Evolutionary conservation across 2,797 vertebrate species (phyloP), one percentile per base, ranked within the genome.

Genomic region (Smutsia gigantea): DNA sequence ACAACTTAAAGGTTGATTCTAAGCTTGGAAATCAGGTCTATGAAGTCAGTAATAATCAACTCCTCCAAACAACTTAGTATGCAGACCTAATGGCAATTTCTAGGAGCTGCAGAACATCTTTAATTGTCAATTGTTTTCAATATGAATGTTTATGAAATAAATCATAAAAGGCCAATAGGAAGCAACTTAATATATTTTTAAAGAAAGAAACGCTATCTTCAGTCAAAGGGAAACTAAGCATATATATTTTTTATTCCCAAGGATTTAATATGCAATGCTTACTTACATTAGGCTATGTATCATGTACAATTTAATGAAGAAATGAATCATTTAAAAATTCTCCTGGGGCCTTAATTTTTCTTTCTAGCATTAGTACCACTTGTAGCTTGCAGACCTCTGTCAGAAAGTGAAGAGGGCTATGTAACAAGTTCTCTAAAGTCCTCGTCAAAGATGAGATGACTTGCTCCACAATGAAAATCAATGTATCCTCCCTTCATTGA

Each of bases 41-140:
- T 57, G 13, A 13, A 59, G 29, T 66, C 34, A 95, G 21, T 71
- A 77, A 81, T 69, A 68, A 55, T 21, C 18, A 95, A 37, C 2
- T 23, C 21, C 29, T 79, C 23, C 21, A 81, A 86, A 93, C 15
- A 57, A 84, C 7, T 87, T 74, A 64, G 49, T 21, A 84, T 55
- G 27, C 5, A 87, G 29, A 72, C 2, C 5, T 86, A 53, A 57
- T 9, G 27, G 29, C 6, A 87, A 59, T 11, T 51, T 87, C 53
- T 61, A 77, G 18, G n/a, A 77, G 23, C 59, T 93, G 2, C 63
- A 25, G 13, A 78, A 71, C 19, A 61, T 63, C 4, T 72, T 77
- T 83, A 72, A 34, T 84, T 95, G 90, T 72, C 11, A 83, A 18
- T 72, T 94, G 27, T 55, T 91, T 21, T 90, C 39, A 68, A 63